Conservation (phyloP, 2,113 vertebrate species). For the Mustela nigripes region DNA sequence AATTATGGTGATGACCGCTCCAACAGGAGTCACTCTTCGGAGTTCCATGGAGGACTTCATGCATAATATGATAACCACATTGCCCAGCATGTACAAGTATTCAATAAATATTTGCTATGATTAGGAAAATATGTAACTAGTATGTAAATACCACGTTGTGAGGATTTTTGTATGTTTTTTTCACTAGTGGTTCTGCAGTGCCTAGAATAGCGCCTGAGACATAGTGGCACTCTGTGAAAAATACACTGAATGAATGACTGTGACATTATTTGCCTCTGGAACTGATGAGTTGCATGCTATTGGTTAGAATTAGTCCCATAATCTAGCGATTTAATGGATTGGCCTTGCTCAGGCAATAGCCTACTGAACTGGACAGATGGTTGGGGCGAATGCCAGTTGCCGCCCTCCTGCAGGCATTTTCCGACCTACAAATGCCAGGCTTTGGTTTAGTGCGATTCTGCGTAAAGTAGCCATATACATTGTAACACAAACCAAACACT, state of each 20-base stretch:
- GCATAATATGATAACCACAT: not conserved
- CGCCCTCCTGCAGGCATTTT: conserved; percentile 46
- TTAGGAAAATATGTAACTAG: not conserved
- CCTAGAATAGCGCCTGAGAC: not conserved
- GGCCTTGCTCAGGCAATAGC: not conserved
- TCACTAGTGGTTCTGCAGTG: not conserved
- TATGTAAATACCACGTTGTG: not conserved
- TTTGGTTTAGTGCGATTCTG: not conserved
- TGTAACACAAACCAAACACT: conserved; percentile 35
- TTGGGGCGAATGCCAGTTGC: not conserved
- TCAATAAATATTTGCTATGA: not conserved
- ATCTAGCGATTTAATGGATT: not conserved
- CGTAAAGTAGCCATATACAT: not conserved
- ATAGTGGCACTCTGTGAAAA: not conserved
- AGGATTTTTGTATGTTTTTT: not conserved
- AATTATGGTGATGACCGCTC: not conserved
- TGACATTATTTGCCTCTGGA: not conserved
- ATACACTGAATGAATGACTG: not conserved
- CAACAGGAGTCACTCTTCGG: not conserved
- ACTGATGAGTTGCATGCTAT: not conserved
- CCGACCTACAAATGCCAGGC: not conserved
- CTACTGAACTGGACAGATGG: conserved; percentile 63
- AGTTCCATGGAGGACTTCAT: not conserved
- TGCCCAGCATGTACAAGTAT: not conserved
- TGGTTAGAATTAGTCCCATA: conserved; percentile 20